Base-by-base conservation (phyloP, 2,888 invertebrate genomes). In the Tubulanus polymorphus region DNA sequence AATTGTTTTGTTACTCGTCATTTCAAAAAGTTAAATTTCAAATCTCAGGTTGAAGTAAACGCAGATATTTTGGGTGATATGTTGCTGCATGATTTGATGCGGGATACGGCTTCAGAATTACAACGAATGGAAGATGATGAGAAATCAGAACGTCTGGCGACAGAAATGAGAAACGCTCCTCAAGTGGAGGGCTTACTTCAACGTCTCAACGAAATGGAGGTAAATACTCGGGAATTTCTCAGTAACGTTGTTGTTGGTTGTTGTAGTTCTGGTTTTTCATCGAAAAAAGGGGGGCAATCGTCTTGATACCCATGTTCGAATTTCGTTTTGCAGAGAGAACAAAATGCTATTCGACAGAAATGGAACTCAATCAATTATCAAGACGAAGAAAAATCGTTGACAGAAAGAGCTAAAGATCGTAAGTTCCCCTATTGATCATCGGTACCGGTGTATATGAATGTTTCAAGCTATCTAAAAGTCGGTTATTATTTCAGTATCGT, bases 161-260 rank as follows among this genome's bases (percentile, higher is more conserved):
- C 61, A 27, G 55, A 64, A 1, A 52, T 69, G 56, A 61, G 64
- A 47, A 66, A 72, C 53, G 65, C 65, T 28, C 72, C 73, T 3
- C 66, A 68, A 2, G 52, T 73, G 46, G 71, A 71, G 53, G 70
- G 65, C 53, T 63, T 75, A 37, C 59, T 67, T 27, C 67, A 71
- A 41, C 61, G 70, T 20, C 64, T 75, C 3, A 66, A 69, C 48
- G 63, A 72, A 35, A 74, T 74, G 71, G 72, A 74, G 72, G 74
- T 73, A 45, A 27, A 50, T 29, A 32, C 20, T 20, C 8, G 15
- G 18, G 12, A 20, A 45, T 20, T 35, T 35, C 12, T n/a, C n/a
- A 35, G 12, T 12, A 10, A n/a, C 10, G n/a, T 35, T 35, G 10
- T 35, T 12, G 20, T 45, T 45, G 8, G n/a, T 45, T 45, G 8